phyloP scores from a whole-genome alignment of 2,888 invertebrate species.

The Dolomedes plantarius region DNA sequence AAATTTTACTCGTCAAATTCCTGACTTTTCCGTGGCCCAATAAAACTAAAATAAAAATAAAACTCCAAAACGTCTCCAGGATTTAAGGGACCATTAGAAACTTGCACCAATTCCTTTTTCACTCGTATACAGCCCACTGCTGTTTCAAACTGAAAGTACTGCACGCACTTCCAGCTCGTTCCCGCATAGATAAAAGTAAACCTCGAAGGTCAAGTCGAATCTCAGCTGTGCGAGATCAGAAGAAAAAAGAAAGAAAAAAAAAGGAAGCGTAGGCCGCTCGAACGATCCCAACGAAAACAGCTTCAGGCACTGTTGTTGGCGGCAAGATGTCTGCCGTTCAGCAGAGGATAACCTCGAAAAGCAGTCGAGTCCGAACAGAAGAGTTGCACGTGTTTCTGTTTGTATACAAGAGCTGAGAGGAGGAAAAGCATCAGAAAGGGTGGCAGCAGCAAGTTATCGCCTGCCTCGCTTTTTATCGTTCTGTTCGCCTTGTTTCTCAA shows the following conservation, averaged over 20 bases:
- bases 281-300: background rate
- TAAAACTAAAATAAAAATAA: too few species aligned
- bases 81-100: too few species aligned
- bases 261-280: background rate
- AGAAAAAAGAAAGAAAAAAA: background rate
- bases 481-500: background rate
- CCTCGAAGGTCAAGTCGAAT: background rate
- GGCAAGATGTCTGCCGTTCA: conserved; percentile 20
- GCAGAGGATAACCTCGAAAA: background rate
- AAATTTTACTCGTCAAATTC: too few species aligned
- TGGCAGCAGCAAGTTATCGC: background rate
- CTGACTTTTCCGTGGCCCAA: too few species aligned
- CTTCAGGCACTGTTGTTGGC: conserved; percentile 1
- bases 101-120: too few species aligned
- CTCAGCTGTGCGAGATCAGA: background rate
- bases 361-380: conserved; percentile 11
- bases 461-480: too few species aligned
- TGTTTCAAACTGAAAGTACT: background rate
- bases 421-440: background rate
- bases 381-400: conserved; percentile 55
- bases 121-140: too few species aligned
- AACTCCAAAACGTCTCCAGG: too few species aligned
- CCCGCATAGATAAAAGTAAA: background rate
- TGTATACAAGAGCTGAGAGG: conserved; percentile 30
- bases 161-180: background rate